These are phyloP conservation scores for Rhinella marina DNA, from an alignment of 2,797 vertebrate genomes.

Conservation along the genomic window DNA sequence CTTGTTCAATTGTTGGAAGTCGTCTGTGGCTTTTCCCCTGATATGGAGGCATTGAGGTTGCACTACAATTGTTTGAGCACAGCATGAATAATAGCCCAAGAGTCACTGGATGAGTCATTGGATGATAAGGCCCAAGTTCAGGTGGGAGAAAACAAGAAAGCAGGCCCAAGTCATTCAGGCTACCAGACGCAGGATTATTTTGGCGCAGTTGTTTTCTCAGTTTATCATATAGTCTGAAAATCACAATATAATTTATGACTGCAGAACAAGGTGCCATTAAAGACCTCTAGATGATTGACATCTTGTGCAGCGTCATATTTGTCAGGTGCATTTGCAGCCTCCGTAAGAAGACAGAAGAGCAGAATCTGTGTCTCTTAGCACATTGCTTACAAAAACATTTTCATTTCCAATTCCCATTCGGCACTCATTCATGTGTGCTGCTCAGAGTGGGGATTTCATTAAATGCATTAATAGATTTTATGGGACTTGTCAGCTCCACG, in stretches of 20 bases:
- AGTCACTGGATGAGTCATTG: neutral
- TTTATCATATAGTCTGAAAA: neutral
- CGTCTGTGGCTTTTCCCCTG: neutral
- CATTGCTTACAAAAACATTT: constrained; percentile 71
- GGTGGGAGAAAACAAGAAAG: neutral
- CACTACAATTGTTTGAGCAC: neutral
- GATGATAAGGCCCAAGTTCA: neutral
- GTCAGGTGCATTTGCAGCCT: constrained; percentile 12
- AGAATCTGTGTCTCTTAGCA: constrained; percentile 61
- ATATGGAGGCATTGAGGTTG: neutral
- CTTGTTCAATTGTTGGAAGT: neutral
- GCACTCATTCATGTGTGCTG: constrained; percentile 72
- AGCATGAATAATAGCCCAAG: neutral
- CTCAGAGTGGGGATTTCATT: constrained; percentile 75
- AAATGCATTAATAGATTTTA: constrained; percentile 78
- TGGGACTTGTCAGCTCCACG: constrained; percentile 74
- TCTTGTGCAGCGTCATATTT: neutral
- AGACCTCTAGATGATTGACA: neutral
- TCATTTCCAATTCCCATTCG: constrained; percentile 75
- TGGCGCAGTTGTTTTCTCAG: neutral
- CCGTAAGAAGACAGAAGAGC: neutral
- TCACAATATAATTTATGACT: neutral
- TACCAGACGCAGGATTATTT: neutral
- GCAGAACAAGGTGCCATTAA: neutral
- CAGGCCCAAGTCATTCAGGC: neutral